Conservation (phyloP, 2,797 vertebrate species). For the Etheostoma perlongum region DNA sequence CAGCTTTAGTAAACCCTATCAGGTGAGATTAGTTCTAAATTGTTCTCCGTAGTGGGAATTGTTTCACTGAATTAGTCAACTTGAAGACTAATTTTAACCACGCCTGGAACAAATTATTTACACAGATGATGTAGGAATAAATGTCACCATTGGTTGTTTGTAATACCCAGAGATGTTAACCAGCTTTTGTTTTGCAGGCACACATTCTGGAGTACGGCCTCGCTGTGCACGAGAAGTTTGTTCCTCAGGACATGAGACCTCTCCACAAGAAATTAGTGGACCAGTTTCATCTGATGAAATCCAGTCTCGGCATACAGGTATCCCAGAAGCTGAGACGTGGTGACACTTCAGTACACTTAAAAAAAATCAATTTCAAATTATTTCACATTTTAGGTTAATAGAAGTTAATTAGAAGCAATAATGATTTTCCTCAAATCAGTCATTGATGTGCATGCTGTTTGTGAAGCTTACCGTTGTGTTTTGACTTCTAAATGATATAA, state of each 20-base stretch:
- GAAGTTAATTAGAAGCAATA: neutral
- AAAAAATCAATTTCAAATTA: neutral
- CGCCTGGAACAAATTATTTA: neutral
- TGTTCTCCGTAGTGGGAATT: neutral
- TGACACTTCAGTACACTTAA: neutral
- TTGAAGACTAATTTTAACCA: neutral
- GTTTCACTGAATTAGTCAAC: neutral
- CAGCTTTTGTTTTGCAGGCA: conserved; percentile 81
- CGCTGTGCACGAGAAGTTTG: conserved; percentile 96
- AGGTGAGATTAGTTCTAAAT: neutral
- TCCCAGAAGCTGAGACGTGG: neutral
- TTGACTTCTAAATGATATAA: conserved; percentile 43
- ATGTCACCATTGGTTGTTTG: neutral
- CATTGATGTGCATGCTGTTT: neutral
- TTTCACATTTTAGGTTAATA: neutral
- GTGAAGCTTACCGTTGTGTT: conserved; percentile 35
- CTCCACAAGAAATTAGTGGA: conserved; percentile 98
- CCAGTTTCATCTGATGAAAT: conserved; percentile 99
- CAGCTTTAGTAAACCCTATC: neutral
- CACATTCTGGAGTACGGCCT: conserved; percentile 97
- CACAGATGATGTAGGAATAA: neutral
- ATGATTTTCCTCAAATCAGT: conserved; percentile 33
- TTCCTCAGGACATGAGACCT: conserved; percentile 98
- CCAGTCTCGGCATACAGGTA: conserved; percentile 98
- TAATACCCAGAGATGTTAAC: neutral